A percentile compares a stretch with the other conserved stretches of the same genome.
These are phyloP conservation scores for Limenitis camilla DNA, from an alignment of 2,888 invertebrate genomes.

Conservation along the genomic window DNA sequence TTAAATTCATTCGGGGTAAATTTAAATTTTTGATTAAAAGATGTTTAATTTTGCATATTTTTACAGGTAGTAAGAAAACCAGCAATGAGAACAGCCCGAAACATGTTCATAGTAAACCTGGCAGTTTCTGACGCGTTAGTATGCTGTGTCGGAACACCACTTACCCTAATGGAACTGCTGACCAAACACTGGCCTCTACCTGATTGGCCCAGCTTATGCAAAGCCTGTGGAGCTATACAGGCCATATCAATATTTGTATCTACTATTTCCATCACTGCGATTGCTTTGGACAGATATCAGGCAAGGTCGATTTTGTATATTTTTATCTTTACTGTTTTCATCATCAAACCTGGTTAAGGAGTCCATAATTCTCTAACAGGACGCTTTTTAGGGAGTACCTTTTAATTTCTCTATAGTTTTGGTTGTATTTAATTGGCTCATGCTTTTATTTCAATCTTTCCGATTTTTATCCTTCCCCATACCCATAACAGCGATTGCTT, in stretches of 20 bases:
- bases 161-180: conserved; percentile 89
- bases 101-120: conserved; percentile 93
- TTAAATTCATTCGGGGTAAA: no score
- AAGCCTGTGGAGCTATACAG: conserved; percentile 89
- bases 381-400: no score
- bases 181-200: conserved; percentile 92
- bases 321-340: background rate
- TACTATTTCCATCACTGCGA: conserved; percentile 94
- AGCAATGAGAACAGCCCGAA: conserved; percentile 92
- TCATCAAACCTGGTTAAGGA: background rate
- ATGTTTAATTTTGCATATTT: no score
- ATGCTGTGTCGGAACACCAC: conserved; percentile 91
- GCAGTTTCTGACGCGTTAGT: conserved; percentile 89
- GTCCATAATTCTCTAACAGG: background rate
- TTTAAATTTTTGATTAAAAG: background rate
- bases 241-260: conserved; percentile 95
- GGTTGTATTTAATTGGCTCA: no score
- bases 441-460: no score
- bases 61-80: conserved; percentile 85
- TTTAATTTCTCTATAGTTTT: no score
- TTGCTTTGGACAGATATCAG: conserved; percentile 89
- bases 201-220: conserved; percentile 84
- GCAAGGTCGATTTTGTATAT: conserved; percentile 31
- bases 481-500: conserved; percentile 93
- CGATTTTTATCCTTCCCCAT: no score